Conservation (phyloP, 2,113 vertebrate genomes). For the Amia ocellicauda region DNA sequence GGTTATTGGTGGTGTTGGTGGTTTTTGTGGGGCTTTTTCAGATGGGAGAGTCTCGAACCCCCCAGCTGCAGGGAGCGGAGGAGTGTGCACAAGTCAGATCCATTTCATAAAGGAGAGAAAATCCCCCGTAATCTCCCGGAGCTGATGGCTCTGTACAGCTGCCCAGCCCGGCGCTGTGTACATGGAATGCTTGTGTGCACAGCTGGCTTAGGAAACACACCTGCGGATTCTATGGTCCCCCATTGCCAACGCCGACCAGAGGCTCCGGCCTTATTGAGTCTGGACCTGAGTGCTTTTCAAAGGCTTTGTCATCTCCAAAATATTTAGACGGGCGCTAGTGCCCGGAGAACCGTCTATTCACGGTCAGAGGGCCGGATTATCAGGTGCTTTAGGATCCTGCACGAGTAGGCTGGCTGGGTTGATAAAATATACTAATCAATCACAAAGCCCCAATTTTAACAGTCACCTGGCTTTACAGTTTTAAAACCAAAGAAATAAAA, state of each 20-base stretch:
- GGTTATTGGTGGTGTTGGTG: too few relatives aligned
- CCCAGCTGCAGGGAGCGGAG: too few relatives aligned
- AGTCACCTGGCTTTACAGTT: conserved; percentile 47
- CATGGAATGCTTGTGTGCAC: conserved; percentile 50
- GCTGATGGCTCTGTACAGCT: conserved; percentile 48
- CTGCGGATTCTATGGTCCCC: conserved; percentile 43
- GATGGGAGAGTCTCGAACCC: too few relatives aligned
- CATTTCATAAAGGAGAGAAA: conserved; percentile 58
- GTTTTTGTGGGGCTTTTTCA: too few relatives aligned
- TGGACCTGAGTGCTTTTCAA: conserved; percentile 28
- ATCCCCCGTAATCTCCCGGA: conserved; percentile 57
- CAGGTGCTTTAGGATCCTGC: conserved; percentile 48
- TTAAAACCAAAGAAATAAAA: conserved; percentile 40
- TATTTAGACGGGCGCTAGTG: conserved; percentile 20
- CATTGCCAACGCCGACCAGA: conserved; percentile 9
- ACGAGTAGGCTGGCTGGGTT: conserved; percentile 45
- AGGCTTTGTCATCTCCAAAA: conserved; percentile 27
- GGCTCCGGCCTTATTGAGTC: neutral
- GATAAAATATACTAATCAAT: conserved; percentile 54
- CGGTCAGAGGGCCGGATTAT: conserved; percentile 63
- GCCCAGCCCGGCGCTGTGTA: conserved; percentile 49
- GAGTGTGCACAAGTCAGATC: conserved; percentile 43
- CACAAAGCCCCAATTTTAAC: conserved; percentile 32
- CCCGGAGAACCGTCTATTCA: conserved; percentile 39
- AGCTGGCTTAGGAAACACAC: conserved; percentile 54